Base-by-base conservation (phyloP, 2,888 invertebrate genomes). In the Odontomyia ornata region DNA sequence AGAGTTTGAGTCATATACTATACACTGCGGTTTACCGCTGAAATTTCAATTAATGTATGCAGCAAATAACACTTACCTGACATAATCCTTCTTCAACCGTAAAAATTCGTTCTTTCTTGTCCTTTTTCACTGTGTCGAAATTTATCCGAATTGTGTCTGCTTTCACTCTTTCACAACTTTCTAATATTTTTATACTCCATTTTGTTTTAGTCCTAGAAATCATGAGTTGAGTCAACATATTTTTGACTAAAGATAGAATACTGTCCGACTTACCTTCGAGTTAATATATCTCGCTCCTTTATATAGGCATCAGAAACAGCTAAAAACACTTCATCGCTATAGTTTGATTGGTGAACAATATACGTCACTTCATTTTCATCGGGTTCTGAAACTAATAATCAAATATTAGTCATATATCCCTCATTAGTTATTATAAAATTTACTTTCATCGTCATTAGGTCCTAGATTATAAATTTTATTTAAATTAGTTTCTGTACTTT, bases 111-210 rank as follows among this genome's bases (percentile, higher is more conserved):
- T 88, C 88, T 80, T 89, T 88, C 78, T 89, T 88, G 82, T 90
- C 89, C 79, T 87, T 87, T 80, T 89, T 88, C 18, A 90, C 84
- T 0, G 91, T 91, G 83, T 91, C 91, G 82, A 92, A 92, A 80
- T 88, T 88, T 46, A 91, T 86, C 65, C 89, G 88, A 46, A 92
- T 83, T 9, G 88, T 89, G 36, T 89, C 84, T 1, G 87, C 84
- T 79, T 85, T 86, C 1, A 86, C 83, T 11, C 86, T 84, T 79
- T 88, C 88, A 82, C 89, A 90, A 23, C 87, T 88, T 79, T 88
- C 85, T 72, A 91, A 83, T 2, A 88, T 87, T 80, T 88, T 88
- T 0, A 90, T 81, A 69, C 88, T 87, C 90, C 90, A 91, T 79
- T 85, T 87, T 0, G 85, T 84, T 80, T 84, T 84, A 0, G 87